Evolutionary conservation across 2,888 invertebrate genomes (phyloP).

Genomic region (Calameuta pallipes): DNA sequence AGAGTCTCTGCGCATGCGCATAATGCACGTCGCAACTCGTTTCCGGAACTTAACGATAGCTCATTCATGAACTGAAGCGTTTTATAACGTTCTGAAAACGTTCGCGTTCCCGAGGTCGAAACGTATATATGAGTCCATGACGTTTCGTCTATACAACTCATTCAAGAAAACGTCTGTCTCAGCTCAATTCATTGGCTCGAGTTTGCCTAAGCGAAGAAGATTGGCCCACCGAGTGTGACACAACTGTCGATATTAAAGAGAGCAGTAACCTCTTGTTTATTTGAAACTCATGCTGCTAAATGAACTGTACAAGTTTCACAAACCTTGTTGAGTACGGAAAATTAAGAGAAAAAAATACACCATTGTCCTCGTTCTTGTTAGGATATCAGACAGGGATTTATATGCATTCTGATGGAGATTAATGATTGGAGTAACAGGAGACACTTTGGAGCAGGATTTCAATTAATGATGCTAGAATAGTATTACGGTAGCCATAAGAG

Average conservation of each 20-base stretch:
- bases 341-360: background rate
- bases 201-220: background rate
- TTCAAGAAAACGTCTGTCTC: background rate
- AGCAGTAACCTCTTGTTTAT: background rate
- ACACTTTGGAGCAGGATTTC: background rate
- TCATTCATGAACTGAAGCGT: slow-evolving; percentile 52
- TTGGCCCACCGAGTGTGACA: background rate
- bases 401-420: background rate
- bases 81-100: background rate
- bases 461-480: background rate
- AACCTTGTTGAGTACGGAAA: background rate
- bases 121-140: background rate
- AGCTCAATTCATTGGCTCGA: background rate
- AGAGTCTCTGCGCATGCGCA: background rate
- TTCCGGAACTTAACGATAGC: background rate
- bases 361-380: background rate
- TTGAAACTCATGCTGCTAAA: background rate
- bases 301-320: background rate
- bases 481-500: background rate
- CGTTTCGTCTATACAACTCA: background rate
- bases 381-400: background rate
- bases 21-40: background rate
- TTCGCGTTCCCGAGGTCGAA: background rate
- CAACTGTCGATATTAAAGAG: background rate
- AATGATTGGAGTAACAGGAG: background rate